Base-by-base conservation (phyloP, 2,888 invertebrate species). In the Coelogynopora nodosa region DNA sequence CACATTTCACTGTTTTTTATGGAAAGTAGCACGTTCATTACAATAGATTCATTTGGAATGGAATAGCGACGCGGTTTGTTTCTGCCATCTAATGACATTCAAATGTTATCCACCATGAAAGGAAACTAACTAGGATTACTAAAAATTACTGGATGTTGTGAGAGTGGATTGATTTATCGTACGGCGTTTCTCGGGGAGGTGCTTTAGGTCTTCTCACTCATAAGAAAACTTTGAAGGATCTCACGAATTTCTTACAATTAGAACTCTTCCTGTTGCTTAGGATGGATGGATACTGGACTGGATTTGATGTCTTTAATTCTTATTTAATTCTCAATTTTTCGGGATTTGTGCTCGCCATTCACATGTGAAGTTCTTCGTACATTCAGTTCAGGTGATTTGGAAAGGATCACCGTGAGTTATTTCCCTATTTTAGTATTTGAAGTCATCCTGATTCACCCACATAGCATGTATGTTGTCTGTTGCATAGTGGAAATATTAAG, bases 351-450 rank as follows among this genome's bases (percentile, higher is more conserved):
- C 49, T 49, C 49, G 49, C 49, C 49, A n/a, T n/a, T n/a, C n/a
- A n/a, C n/a, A n/a, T n/a, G n/a, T n/a, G n/a, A 49, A 49, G 10
- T 13, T 49, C 49, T 18, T 13, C 18, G 49, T 49, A 18, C 10
- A 49, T 18, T 49, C 18, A 5, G 27, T 13, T 74, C 74, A 74
- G 74, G 74, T 74, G 74, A 74, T 74, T 74, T 74, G 74, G 74
- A 74, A 74, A 74, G 74, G 74, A 74, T 74, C 74, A 23, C 74
- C 74, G 74, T 74, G 74, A 74, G 74, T 74, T 74, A 23, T 74
- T 23, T 26, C 74, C 74, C 5, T 74, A 5, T 74, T 74, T 74
- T 74, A 74, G 74, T 74, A 74, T 5, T 49, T 49, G 49, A 5
- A 49, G 49, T 49, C 5, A 49, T 49, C 49, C 18, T 49, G 49